Evolutionary conservation across 2,113 vertebrate species (phyloP), one percentile per base, ranked within the genome.

Genomic region (Petaurus breviceps): DNA sequence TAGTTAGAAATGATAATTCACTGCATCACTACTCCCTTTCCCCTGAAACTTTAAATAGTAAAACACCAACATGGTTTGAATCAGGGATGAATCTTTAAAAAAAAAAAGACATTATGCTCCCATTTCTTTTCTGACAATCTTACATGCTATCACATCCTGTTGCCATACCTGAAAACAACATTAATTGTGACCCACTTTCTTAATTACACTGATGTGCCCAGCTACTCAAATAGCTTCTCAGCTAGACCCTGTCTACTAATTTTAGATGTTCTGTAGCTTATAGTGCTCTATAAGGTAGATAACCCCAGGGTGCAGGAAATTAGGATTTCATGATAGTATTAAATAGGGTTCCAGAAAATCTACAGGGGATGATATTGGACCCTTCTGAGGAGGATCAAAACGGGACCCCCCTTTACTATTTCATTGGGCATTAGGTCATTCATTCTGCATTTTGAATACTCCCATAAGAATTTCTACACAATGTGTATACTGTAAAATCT

Each of bases 171-270:
- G 90, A 94, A 91, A n/a, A 24, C n/a, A 12, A 26, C 57, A 43
- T 43, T 55, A 0, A 54, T 43, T 24, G 47, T 93, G 94, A 94
- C 96, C 96, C 61, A 97, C 95, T 94, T 95, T 50, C 90, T 95
- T 94, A 92, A 96, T 93, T 16, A 52, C 92, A n/a, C 55, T 3
- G 50, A 53, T 53, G 94, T 89, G 94, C 94, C 93, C 94, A 54
- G 47, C 43, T 54, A n/a, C 0, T 8, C 90, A 90, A 55, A 92
- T 7, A 25, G 50, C 94, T 92, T 92, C 96, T 55, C 94, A 93
- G 96, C 49, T 25, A 94, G 95, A 90, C 92, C 89, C 77, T 37
- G 91, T 91, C 93, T 46, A 54, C 96, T 57, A 47, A 95, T 92
- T 94, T 84, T 94, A 92, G 95, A n/a, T 2, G 47, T 37, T 90